Percentiles rank a stretch among this genome's conserved stretches.
Evolutionary conservation across 2,797 vertebrate genomes (phyloP).

Genomic region (Nyctibius grandis): DNA sequence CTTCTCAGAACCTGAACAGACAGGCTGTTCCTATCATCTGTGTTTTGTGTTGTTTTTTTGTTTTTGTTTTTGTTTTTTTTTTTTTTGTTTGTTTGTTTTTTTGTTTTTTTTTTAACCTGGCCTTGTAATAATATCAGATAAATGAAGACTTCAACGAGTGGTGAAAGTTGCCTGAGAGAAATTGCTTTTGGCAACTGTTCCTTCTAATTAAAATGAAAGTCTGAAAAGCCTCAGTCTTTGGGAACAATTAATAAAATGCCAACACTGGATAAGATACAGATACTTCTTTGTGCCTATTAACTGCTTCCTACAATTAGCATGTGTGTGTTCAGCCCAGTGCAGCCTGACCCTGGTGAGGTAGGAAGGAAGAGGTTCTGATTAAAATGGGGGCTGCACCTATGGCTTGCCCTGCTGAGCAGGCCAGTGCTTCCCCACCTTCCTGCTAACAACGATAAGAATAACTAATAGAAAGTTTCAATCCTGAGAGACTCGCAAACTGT

Average conservation of each 20-base stretch:
- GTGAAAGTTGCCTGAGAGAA: slow-evolving; percentile 7
- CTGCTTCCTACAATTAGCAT: not conserved
- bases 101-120: not conserved
- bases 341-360: not conserved
- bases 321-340: not conserved
- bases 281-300: slow-evolving; percentile 29
- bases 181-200: slow-evolving; percentile 20
- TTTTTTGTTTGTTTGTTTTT: too few species aligned
- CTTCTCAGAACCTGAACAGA: slow-evolving; percentile 1
- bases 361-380: not conserved
- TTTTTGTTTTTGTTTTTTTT: not conserved
- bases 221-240: slow-evolving; percentile 25
- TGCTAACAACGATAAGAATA: not conserved
- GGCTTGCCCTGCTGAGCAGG: not conserved
- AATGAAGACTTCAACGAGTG: not conserved
- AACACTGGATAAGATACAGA: slow-evolving; percentile 28
- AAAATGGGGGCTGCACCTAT: not conserved
- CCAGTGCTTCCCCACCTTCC: not conserved
- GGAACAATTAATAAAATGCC: slow-evolving; percentile 30
- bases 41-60: not conserved
- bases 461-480: not conserved
- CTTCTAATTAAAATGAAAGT: slow-evolving; percentile 15
- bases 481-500: not conserved
- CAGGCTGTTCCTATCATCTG: not conserved
- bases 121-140: slow-evolving; percentile 11